phyloP scores from a whole-genome alignment of 2,797 vertebrate species.

The Alfaro cultratus region DNA sequence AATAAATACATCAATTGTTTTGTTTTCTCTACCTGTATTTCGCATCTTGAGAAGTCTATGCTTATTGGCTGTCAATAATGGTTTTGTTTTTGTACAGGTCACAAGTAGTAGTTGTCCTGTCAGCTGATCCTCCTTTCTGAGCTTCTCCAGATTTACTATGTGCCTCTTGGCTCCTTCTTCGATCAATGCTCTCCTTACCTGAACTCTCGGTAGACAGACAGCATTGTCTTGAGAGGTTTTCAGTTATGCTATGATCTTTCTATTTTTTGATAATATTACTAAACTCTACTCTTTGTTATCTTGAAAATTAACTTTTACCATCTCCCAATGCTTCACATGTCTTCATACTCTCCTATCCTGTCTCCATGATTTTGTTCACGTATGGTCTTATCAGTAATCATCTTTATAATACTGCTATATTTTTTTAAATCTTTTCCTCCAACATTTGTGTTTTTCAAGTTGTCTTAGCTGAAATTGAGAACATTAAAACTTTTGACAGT shows the following conservation, averaged over 20 bases:
- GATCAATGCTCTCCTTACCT: not conserved
- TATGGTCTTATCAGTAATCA: too few relatives aligned
- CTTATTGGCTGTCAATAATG: too few relatives aligned
- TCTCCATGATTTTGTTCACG: not conserved
- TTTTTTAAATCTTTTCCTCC: conserved; percentile 19
- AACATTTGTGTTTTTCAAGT: conserved; percentile 30
- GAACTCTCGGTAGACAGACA: not conserved
- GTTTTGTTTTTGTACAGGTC: not conserved
- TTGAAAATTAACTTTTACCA: too few relatives aligned
- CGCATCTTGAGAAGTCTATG: too few relatives aligned
- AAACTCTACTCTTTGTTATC: too few relatives aligned
- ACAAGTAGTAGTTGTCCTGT: not conserved
- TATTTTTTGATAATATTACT: not conserved
- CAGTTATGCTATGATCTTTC: not conserved
- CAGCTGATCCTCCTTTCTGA: not conserved
- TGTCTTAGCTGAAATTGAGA: not conserved
- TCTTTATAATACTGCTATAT: conserved; percentile 5
- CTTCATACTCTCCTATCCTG: not conserved
- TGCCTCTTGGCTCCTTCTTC: too few relatives aligned
- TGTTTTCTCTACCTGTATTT: not conserved
- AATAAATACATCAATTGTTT: not conserved
- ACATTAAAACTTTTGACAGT: not conserved
- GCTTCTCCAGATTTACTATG: not conserved
- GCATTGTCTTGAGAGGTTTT: not conserved
- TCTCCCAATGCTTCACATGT: too few relatives aligned